Conservation (phyloP, 37 sponge, comb jelly and placozoan species). For the Amphimedon queenslandica region DNA sequence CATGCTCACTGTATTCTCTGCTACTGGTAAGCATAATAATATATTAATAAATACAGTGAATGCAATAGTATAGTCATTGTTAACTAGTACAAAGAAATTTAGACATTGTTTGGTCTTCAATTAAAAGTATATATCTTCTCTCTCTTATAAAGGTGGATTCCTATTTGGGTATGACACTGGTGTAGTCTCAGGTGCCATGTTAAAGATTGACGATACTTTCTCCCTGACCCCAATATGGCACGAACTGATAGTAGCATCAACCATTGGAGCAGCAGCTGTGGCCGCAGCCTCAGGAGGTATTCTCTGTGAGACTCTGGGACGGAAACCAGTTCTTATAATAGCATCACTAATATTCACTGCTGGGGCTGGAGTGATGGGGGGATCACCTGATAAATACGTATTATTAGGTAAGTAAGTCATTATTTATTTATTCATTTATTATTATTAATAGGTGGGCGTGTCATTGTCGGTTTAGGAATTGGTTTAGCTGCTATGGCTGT, state of each 20-base stretch:
- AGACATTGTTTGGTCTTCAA: background rate
- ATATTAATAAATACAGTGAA: background rate
- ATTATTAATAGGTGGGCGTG: slow-evolving; percentile 72
- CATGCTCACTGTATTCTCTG: slow-evolving; percentile 30
- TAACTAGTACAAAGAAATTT: background rate
- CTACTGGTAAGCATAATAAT: slow-evolving; percentile 11
- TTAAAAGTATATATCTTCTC: background rate
- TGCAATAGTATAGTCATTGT: background rate
- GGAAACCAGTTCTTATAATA: slow-evolving; percentile 58
- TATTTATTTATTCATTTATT: slow-evolving; percentile 73
- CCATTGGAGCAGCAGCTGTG: slow-evolving; percentile 78
- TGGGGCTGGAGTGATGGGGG: slow-evolving; percentile 72
- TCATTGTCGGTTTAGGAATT: slow-evolving; percentile 78
- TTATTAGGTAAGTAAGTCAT: slow-evolving; percentile 67
- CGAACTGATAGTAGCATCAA: slow-evolving; percentile 78
- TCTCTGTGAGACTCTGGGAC: slow-evolving; percentile 61
- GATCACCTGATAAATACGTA: slow-evolving; percentile 34
- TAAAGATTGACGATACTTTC: slow-evolving; percentile 45
- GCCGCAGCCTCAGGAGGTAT: slow-evolving; percentile 57
- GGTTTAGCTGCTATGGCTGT: slow-evolving; percentile 83
- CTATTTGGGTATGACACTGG: slow-evolving; percentile 97
- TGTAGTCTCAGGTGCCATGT: slow-evolving; percentile 87
- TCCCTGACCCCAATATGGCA: slow-evolving; percentile 35
- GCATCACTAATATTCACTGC: slow-evolving; percentile 82
- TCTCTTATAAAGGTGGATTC: slow-evolving; percentile 75